Conservation (phyloP, 2,888 invertebrate genomes). For the Allolobophora icterica region DNA sequence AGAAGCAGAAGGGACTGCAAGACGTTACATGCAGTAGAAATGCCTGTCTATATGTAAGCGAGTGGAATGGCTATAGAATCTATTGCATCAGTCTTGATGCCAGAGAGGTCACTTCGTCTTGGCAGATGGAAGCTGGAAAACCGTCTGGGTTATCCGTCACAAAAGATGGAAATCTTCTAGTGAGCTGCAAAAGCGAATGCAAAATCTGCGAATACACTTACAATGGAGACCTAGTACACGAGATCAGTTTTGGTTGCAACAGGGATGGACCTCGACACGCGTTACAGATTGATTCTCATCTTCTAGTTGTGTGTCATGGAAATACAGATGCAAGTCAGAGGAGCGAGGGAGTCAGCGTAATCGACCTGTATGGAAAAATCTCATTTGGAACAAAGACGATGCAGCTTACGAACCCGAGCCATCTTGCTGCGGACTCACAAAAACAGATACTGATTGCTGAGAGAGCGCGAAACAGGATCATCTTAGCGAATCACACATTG, state of each 20-base stretch:
- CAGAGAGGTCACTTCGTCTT: not conserved
- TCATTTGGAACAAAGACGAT: not conserved
- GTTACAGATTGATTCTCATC: not conserved
- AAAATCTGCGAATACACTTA: not conserved
- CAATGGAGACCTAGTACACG: not conserved
- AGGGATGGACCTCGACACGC: not conserved
- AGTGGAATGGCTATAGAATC: not conserved
- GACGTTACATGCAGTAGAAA: not conserved
- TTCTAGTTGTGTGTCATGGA: not conserved
- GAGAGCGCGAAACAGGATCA: not conserved
- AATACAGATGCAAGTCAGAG: not conserved
- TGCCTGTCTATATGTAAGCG: not conserved
- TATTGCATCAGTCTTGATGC: not conserved
- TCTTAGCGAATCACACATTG: not conserved
- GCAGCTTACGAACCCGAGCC: not conserved
- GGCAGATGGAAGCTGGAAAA: not conserved
- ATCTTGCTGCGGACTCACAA: not conserved
- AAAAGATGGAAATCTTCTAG: not conserved
- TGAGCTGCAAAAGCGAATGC: slow-evolving; percentile 11
- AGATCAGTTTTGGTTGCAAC: not conserved
- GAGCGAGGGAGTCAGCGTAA: not conserved
- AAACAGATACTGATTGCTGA: not conserved
- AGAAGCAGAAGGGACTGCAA: not conserved
- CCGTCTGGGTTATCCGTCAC: not conserved
- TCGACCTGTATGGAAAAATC: not conserved